Conservation (phyloP, 2,888 invertebrate genomes). For the Sarcophaga rosellei region DNA sequence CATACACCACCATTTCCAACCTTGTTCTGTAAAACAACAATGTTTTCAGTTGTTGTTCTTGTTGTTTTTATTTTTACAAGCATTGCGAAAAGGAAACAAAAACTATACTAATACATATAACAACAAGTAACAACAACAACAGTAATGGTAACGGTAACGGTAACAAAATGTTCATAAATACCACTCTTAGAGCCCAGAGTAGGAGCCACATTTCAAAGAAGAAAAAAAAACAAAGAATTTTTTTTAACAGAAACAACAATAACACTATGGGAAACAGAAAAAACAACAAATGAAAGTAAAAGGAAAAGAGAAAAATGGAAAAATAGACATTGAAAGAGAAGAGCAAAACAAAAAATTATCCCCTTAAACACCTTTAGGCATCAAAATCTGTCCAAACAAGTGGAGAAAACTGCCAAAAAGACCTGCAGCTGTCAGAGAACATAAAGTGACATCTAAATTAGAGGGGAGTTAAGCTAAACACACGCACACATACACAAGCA, state of each 20-base stretch:
- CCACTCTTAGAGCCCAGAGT: no score
- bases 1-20: constrained; percentile 16
- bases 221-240: not conserved
- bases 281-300: not conserved
- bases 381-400: constrained; percentile 67
- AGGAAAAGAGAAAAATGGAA: not conserved
- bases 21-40: constrained; percentile 15
- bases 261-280: not conserved
- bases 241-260: not conserved
- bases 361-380: constrained; percentile 61
- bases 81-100: constrained; percentile 13
- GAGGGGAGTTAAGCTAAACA: constrained; percentile 49
- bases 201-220: not conserved
- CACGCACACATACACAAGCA: constrained; percentile 2
- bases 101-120: constrained; percentile 19
- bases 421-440: constrained; percentile 69
- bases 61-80: not conserved
- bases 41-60: constrained; percentile 26
- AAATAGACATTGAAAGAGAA: not conserved
- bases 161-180: no score
- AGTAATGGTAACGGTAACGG: no score
- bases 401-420: constrained; percentile 66
- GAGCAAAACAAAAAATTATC: constrained; percentile 39
- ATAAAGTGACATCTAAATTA: constrained; percentile 70
- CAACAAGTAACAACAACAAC: not conserved